These are phyloP conservation scores for Esox niger DNA, from an alignment of 2,113 vertebrate genomes.

Conservation along the genomic window DNA sequence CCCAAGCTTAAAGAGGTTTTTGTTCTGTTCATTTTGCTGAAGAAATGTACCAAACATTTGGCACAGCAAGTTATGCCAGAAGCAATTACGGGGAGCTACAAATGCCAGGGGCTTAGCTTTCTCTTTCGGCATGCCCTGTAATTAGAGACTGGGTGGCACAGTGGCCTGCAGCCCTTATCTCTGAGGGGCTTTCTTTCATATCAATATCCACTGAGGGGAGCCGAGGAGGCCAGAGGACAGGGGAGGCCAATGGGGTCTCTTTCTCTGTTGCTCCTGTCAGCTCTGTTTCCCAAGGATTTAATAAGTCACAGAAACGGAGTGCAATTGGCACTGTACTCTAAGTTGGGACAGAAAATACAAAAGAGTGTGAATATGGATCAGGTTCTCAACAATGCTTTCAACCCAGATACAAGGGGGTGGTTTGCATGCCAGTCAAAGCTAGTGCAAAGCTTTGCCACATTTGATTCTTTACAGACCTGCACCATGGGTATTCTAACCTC, in stretches of 20 bases:
- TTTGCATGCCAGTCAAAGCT: conserved; percentile 1
- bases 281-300: conserved; percentile 12
- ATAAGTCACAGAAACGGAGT: conserved; percentile 24
- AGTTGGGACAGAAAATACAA: not conserved
- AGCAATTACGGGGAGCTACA: conserved; percentile 33
- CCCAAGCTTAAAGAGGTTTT: conserved; percentile 11
- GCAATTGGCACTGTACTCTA: conserved; percentile 9
- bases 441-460: not conserved
- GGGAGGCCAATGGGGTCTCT: not conserved
- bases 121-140: conserved; percentile 32
- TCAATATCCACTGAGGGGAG: conserved; percentile 19
- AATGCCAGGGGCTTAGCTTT: conserved; percentile 37
- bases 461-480: conserved; percentile 4
- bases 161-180: conserved; percentile 26
- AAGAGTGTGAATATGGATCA: conserved; percentile 8
- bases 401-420: not conserved
- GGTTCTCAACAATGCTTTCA: not conserved
- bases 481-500: conserved; percentile 10
- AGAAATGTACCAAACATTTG: conserved; percentile 29
- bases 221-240: not conserved
- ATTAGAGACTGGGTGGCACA: conserved; percentile 39
- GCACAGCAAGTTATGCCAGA: conserved; percentile 23
- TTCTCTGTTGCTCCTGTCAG: conserved; percentile 5
- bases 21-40: conserved; percentile 14
- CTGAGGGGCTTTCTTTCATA: conserved; percentile 23